phyloP scores from a whole-genome alignment of 2,888 invertebrate species.

The Pseudolycoriella hygida region DNA sequence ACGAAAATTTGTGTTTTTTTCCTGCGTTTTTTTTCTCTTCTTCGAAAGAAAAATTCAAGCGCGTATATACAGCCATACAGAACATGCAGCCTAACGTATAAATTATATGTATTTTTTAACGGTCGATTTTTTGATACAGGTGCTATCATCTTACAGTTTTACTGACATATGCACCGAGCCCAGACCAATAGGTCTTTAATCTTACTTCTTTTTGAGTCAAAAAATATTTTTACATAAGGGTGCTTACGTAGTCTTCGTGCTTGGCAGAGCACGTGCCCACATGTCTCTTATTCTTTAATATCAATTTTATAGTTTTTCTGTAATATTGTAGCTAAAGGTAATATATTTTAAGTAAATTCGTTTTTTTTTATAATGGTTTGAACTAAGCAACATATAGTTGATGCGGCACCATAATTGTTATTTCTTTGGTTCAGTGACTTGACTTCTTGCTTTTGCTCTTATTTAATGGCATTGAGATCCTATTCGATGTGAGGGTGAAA shows the following conservation, averaged over 20 bases:
- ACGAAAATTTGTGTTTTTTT: too few species aligned
- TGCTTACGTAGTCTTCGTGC: constrained; percentile 2
- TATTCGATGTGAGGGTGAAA: too few species aligned
- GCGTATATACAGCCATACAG: neutral
- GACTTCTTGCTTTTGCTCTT: neutral
- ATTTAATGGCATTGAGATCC: too few species aligned
- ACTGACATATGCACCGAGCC: constrained; percentile 2
- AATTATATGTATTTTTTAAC: neutral
- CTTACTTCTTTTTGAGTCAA: neutral
- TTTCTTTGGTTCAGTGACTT: constrained; percentile 3
- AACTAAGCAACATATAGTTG: neutral
- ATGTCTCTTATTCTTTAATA: constrained; percentile 1
- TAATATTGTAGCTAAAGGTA: too few species aligned
- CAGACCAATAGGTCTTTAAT: constrained; percentile 2
- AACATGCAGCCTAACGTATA: neutral
- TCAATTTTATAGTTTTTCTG: too few species aligned
- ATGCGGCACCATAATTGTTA: neutral
- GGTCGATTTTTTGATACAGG: constrained; percentile 4
- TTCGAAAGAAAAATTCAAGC: too few species aligned
- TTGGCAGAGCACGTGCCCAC: constrained; percentile 4
- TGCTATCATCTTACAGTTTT: constrained; percentile 3
- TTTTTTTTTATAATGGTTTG: neutral
- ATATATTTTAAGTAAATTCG: neutral
- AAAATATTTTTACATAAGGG: neutral
- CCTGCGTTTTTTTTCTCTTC: too few species aligned